Percentiles rank a stretch among this genome's conserved stretches.
Conservation (phyloP, 2,888 invertebrate genomes). For the Eupithecia vulgata region DNA sequence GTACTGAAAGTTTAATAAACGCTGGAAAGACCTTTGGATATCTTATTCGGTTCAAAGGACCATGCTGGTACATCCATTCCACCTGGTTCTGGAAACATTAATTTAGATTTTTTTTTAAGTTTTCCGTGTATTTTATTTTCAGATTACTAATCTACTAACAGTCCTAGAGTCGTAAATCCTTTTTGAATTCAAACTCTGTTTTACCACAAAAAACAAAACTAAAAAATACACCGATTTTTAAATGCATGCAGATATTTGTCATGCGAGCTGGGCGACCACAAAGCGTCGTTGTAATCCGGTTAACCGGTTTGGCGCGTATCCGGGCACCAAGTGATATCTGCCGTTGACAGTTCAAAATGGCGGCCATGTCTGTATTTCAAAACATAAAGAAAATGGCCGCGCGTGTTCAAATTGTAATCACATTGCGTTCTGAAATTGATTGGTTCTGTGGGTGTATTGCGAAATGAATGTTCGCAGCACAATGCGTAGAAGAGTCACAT, state of each 20-base stretch:
- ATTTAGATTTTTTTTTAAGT: not conserved
- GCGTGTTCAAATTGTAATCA: conserved; percentile 36
- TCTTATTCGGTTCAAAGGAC: not conserved
- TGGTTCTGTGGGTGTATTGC: conserved; percentile 28
- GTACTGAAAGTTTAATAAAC: conserved; percentile 4
- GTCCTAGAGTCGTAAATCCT: not conserved
- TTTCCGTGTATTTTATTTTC: not conserved
- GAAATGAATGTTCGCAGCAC: conserved; percentile 20
- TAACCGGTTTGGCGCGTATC: conserved; percentile 63
- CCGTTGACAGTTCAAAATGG: conserved; percentile 52
- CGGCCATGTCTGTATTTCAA: conserved; percentile 39
- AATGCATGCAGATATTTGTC: conserved; percentile 57
- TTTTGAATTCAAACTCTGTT: not conserved
- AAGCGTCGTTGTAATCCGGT: conserved; percentile 65
- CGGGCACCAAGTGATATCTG: conserved; percentile 58
- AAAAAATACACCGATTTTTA: conserved; percentile 53
- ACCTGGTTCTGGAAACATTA: not conserved
- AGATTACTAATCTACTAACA: not conserved
- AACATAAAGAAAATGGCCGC: conserved; percentile 39
- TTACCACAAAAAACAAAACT: conserved; percentile 25
- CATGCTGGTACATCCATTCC: not conserved
- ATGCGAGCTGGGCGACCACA: conserved; percentile 57
- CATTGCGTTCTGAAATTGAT: conserved; percentile 31
- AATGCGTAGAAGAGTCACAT: conserved; percentile 15
- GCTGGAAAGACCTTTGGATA: not conserved